Conservation (phyloP, 2,113 vertebrate genomes). For the Oncorhynchus tshawytscha region DNA sequence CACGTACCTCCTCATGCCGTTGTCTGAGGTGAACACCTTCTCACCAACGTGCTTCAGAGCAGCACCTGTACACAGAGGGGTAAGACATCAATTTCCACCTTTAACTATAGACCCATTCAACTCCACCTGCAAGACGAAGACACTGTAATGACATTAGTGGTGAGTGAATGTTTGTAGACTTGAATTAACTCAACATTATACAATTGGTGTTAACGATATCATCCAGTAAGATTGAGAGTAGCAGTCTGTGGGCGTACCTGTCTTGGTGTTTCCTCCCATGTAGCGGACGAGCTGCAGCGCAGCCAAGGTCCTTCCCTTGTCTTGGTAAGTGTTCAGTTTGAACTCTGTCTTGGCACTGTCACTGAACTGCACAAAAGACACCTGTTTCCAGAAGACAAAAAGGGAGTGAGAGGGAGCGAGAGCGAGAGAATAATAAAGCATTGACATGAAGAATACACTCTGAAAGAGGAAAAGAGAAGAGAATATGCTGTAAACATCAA, state of each 20-base stretch:
- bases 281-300: conserved; percentile 89
- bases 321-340: conserved; percentile 90
- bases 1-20: conserved; percentile 92
- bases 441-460: not conserved
- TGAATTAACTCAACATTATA: not conserved
- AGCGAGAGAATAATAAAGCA: not conserved
- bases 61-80: conserved; percentile 73
- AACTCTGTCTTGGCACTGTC: conserved; percentile 97
- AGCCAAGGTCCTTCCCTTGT: conserved; percentile 86
- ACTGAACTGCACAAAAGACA: conserved; percentile 95
- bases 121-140: too few relatives aligned
- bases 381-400: conserved; percentile 72
- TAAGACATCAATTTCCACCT: not conserved
- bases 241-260: conserved; percentile 72
- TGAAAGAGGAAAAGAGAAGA: not conserved
- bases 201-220: not conserved
- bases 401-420: not conserved
- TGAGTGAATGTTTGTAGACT: not conserved
- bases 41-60: conserved; percentile 91
- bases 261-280: conserved; percentile 97
- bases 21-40: conserved; percentile 90
- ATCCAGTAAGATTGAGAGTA: not conserved
- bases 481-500: not conserved
- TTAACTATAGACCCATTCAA: too few relatives aligned
- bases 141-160: too few relatives aligned